These are phyloP conservation scores for Halictus rubicundus DNA, from an alignment of 1,140 invertebrate species.

Conservation along the genomic window DNA sequence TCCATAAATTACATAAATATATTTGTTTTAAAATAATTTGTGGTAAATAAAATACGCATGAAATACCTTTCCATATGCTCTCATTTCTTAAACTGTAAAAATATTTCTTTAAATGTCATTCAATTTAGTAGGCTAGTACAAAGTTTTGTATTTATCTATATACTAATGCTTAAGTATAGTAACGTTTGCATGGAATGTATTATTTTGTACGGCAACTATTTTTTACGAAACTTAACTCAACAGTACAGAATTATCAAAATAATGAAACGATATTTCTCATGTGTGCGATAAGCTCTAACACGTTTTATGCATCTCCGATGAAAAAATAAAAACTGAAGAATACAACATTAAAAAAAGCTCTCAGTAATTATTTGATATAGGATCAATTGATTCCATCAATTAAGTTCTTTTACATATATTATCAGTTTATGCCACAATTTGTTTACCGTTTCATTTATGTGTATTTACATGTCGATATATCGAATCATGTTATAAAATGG, in stretches of 20 bases:
- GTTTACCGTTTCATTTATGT: no score
- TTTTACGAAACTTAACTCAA: neutral
- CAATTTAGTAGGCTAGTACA: constrained; percentile 30
- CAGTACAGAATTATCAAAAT: neutral
- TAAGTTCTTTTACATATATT: no score
- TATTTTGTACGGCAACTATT: constrained; percentile 4
- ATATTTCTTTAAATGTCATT: constrained; percentile 27
- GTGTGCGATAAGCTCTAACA: neutral
- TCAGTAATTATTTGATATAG: no score
- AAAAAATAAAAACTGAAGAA: no score
- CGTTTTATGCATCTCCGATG: no score
- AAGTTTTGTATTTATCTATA: neutral
- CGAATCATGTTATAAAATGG: no score
- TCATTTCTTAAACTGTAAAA: neutral
- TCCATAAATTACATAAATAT: neutral
- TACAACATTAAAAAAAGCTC: no score
- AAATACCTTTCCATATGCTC: neutral
- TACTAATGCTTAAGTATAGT: constrained; percentile 17
- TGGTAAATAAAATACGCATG: neutral
- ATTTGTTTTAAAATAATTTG: neutral
- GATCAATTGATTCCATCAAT: no score
- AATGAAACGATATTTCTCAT: constrained; percentile 11
- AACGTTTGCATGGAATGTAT: constrained; percentile 30
- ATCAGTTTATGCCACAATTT: no score
- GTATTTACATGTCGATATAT: no score